A percentile compares a stretch with the other conserved stretches of the same genome.
Evolutionary conservation across 2,797 vertebrate genomes (phyloP).

Genomic region (Thripadectes ignobilis): DNA sequence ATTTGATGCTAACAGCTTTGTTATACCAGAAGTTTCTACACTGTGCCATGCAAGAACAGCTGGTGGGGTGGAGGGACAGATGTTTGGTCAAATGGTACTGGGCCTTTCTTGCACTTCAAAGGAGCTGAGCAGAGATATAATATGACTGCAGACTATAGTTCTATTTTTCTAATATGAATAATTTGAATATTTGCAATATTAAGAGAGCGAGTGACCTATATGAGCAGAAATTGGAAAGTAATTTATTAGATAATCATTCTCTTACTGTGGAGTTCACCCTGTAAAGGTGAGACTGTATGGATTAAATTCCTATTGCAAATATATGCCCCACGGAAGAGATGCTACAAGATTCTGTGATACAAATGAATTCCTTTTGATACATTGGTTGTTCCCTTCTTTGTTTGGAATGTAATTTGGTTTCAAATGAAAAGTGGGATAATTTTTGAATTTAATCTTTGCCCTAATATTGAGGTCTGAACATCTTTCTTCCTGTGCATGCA

Average conservation of each 20-base stretch:
- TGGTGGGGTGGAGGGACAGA: conserved; percentile 62
- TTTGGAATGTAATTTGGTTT: not conserved
- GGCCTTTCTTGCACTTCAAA: conserved; percentile 47
- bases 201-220: not conserved
- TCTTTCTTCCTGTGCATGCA: not conserved
- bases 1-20: conserved; percentile 56
- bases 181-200: conserved; percentile 28
- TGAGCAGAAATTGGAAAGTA: not conserved
- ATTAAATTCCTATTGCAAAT: not conserved
- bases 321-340: not conserved
- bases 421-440: not conserved
- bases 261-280: not conserved
- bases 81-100: conserved; percentile 61
- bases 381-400: not conserved
- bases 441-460: conserved; percentile 14
- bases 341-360: not conserved
- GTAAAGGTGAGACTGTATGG: not conserved
- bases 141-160: not conserved
- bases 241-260: not conserved
- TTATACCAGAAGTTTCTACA: conserved; percentile 30
- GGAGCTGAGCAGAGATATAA: not conserved
- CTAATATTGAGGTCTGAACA: not conserved
- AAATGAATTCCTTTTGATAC: not conserved
- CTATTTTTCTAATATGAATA: conserved; percentile 1
- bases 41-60: conserved; percentile 28